These are phyloP conservation scores for Xestia rhomboidea DNA, from an alignment of 2,888 invertebrate genomes.

Conservation along the genomic window DNA sequence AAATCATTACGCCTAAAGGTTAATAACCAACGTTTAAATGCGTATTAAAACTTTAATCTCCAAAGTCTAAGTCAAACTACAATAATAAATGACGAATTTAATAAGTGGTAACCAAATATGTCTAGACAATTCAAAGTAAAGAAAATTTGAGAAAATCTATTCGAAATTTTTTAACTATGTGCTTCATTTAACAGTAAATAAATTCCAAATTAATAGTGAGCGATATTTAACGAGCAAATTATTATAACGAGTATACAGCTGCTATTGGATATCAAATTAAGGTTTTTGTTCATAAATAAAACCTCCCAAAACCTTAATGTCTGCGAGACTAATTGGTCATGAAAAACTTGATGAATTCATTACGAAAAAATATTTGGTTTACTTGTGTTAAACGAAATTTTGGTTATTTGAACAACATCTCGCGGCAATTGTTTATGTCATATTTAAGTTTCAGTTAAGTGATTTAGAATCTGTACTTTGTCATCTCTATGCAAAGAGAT, in stretches of 20 bases:
- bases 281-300: background rate
- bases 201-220: slow-evolving; percentile 33
- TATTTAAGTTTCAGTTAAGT: background rate
- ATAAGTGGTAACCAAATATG: slow-evolving; percentile 11
- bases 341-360: background rate
- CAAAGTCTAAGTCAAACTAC: slow-evolving; percentile 10
- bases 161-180: slow-evolving; percentile 15
- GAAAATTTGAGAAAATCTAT: background rate
- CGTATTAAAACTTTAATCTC: background rate
- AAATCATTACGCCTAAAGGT: background rate
- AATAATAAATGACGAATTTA: slow-evolving; percentile 20
- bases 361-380: background rate
- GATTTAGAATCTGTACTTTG: background rate
- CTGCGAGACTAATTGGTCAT: background rate
- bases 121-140: slow-evolving; percentile 16
- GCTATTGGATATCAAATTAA: slow-evolving; percentile 29
- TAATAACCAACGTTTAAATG: background rate
- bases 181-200: slow-evolving; percentile 12
- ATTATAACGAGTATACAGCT: slow-evolving; percentile 23
- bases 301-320: background rate
- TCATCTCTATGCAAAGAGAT: background rate
- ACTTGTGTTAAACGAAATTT: background rate
- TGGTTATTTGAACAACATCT: background rate
- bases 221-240: slow-evolving; percentile 24
- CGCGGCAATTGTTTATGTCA: background rate